Evolutionary conservation across 2,113 vertebrate genomes (phyloP).

Genomic region (Thalassarche chlororhynchos): DNA sequence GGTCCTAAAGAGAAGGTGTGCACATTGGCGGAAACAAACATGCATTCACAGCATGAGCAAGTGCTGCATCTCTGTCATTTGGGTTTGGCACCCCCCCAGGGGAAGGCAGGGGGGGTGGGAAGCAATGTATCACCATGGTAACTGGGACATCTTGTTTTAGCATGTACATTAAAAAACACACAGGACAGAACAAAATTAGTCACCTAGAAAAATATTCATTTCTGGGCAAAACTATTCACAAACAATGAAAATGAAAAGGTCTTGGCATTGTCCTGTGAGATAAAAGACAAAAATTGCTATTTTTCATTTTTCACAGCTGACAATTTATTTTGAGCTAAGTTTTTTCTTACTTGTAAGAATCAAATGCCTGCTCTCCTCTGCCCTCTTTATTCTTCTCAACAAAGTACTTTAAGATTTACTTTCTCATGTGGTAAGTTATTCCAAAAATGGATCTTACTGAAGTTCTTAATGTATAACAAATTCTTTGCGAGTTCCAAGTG

Average conservation of each 20-base stretch:
- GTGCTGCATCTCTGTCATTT: not conserved
- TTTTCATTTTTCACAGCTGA: not conserved
- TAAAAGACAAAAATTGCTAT: not conserved
- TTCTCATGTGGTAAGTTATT: not conserved
- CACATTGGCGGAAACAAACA: not conserved
- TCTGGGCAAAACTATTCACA: not conserved
- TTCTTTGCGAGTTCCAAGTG: not conserved
- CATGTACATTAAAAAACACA: not conserved
- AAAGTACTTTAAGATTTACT: not conserved
- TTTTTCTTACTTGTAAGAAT: not conserved
- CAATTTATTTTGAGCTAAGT: not conserved
- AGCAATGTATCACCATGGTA: constrained; percentile 6
- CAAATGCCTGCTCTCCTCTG: not conserved
- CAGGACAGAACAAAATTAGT: not conserved
- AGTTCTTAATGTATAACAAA: not conserved
- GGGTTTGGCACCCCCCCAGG: not conserved
- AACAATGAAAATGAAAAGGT: not conserved
- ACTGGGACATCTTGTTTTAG: constrained; percentile 50
- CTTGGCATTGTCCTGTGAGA: not conserved
- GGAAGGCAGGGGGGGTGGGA: not conserved
- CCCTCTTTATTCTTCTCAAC: not conserved
- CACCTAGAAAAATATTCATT: not conserved
- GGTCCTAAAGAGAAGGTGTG: not conserved
- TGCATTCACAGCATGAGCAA: not conserved
- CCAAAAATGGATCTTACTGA: not conserved